A percentile compares a stretch with the other conserved stretches of the same genome.
phyloP scores from a whole-genome alignment of 1,140 invertebrate species.

The Nymphalis io region DNA sequence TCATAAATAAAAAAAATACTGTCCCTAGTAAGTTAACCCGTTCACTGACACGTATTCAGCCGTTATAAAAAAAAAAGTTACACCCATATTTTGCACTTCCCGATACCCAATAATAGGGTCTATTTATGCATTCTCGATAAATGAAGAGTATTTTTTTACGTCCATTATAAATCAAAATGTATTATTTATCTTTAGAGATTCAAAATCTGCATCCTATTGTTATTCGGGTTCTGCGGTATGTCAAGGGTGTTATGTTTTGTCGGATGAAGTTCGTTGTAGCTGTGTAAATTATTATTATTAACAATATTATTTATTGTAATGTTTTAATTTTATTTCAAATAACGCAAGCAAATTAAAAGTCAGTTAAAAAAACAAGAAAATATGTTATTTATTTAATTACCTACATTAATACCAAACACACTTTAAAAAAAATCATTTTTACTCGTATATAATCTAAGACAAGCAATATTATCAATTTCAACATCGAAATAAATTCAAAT shows the following conservation, averaged over 20 bases:
- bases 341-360: not conserved
- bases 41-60: slow-evolving; percentile 73
- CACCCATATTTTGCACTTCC: slow-evolving; percentile 80
- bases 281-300: slow-evolving; percentile 48
- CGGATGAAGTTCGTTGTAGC: slow-evolving; percentile 47
- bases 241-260: slow-evolving; percentile 78
- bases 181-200: slow-evolving; percentile 80
- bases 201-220: slow-evolving; percentile 80
- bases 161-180: slow-evolving; percentile 81
- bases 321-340: not conserved
- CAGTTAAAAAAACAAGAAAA: not conserved
- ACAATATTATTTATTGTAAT: slow-evolving; percentile 19
- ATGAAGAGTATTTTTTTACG: slow-evolving; percentile 79
- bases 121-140: slow-evolving; percentile 80
- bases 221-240: slow-evolving; percentile 76
- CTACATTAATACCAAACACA: not conserved
- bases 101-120: slow-evolving; percentile 77
- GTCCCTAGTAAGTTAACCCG: slow-evolving; percentile 73
- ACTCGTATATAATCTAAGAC: not conserved
- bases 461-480: not conserved
- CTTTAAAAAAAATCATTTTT: too few species aligned
- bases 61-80: slow-evolving; percentile 71
- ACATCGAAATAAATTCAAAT: not conserved
- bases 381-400: not conserved
- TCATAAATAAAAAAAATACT: slow-evolving; percentile 52